phyloP scores from a whole-genome alignment of 2,888 invertebrate species.

The Megamerina dolium region DNA sequence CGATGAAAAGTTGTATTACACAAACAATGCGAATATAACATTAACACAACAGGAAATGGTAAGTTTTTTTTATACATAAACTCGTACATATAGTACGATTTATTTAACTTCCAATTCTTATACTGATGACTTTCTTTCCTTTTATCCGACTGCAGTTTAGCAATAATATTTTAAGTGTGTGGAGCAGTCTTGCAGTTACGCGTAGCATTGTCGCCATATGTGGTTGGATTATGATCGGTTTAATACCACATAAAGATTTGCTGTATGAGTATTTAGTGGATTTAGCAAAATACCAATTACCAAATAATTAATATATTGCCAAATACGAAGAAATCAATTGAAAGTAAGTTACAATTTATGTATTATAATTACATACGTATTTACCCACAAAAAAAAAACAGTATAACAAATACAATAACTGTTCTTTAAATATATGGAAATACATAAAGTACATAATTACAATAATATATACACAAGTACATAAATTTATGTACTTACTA shows the following conservation, averaged over 20 bases:
- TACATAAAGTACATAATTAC: too few species aligned
- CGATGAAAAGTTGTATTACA: conserved; percentile 45
- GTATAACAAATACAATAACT: conserved; percentile 9
- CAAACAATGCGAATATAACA: conserved; percentile 43
- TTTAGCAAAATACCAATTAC: conserved; percentile 48
- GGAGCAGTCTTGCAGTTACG: conserved; percentile 54
- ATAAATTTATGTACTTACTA: neutral
- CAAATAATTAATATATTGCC: conserved; percentile 43
- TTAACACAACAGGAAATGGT: conserved; percentile 46
- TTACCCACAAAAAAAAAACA: conserved; percentile 1
- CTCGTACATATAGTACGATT: neutral
- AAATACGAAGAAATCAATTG: conserved; percentile 1
- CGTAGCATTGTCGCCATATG: conserved; percentile 53
- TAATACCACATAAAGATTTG: conserved; percentile 52
- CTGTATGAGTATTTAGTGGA: conserved; percentile 52
- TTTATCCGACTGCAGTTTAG: conserved; percentile 39
- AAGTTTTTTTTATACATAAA: conserved; percentile 21
- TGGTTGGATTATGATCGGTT: conserved; percentile 54
- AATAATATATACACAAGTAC: too few species aligned
- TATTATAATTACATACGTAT: neutral
- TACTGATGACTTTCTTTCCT: neutral
- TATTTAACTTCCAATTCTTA: neutral
- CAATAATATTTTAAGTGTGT: conserved; percentile 49
- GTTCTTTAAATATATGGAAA: too few species aligned
- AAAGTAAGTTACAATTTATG: too few species aligned